A percentile compares a stretch with the other conserved stretches of the same genome.
These are phyloP conservation scores for Drosophila mulleri DNA, from an alignment of 2,888 invertebrate species.

Conservation along the genomic window DNA sequence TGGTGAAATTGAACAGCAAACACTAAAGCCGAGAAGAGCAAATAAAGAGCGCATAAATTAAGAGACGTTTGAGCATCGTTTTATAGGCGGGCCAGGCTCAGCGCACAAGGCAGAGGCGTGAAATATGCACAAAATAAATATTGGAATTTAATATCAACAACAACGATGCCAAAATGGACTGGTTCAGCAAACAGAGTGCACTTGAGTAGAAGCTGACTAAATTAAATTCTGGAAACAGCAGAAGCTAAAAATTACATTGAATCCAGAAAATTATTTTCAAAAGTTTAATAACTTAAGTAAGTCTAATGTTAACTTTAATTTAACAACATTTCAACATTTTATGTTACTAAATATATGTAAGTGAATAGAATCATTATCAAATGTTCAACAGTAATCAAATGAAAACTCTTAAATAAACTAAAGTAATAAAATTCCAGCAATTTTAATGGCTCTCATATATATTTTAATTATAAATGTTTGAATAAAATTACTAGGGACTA, in stretches of 20 bases:
- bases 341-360: not conserved
- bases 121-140: slow-evolving; percentile 55
- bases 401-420: not conserved
- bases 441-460: too few relatives aligned
- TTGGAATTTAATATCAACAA: slow-evolving; percentile 33
- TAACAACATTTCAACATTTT: too few relatives aligned
- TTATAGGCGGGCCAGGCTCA: not conserved
- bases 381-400: not conserved
- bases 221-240: not conserved
- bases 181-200: slow-evolving; percentile 20
- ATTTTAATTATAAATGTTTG: too few relatives aligned
- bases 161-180: slow-evolving; percentile 41
- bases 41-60: slow-evolving; percentile 36
- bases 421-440: not conserved
- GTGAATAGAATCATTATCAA: not conserved
- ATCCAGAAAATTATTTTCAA: not conserved
- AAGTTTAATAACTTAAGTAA: too few relatives aligned
- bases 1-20: slow-evolving; percentile 56
- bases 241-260: not conserved
- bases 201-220: not conserved
- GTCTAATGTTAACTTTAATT: not conserved
- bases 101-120: slow-evolving; percentile 16
- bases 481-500: too few relatives aligned
- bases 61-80: slow-evolving; percentile 14
- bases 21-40: slow-evolving; percentile 14